Percentiles rank a stretch among this genome's conserved stretches.
Conservation (phyloP, 2,888 invertebrate genomes). For the Azorinus chamasolen region DNA sequence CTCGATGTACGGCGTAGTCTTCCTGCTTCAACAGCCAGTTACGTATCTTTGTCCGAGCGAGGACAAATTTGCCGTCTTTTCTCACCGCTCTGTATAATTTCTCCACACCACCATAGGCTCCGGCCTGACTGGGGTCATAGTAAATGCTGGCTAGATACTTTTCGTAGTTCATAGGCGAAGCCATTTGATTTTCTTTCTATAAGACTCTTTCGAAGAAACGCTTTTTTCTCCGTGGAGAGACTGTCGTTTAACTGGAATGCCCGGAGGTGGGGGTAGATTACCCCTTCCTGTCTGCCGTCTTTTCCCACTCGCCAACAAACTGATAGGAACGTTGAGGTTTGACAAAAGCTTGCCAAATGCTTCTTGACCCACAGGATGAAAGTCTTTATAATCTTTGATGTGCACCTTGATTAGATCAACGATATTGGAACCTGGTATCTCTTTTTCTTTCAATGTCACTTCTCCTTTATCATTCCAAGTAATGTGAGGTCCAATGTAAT, state of each 20-base stretch:
- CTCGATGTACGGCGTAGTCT: conserved; percentile 53
- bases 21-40: conserved; percentile 62
- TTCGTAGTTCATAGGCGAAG: conserved; percentile 34
- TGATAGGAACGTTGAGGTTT: conserved; percentile 11
- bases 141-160: conserved; percentile 49
- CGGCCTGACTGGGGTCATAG: conserved; percentile 54
- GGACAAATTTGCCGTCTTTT: not conserved
- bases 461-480: conserved; percentile 19
- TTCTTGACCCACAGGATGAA: conserved; percentile 7
- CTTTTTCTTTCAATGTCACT: not conserved
- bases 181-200: conserved; percentile 41
- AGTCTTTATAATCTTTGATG: conserved; percentile 25
- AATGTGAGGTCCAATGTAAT: not conserved
- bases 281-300: conserved; percentile 11
- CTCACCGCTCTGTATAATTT: conserved; percentile 53
- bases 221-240: no score
- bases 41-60: conserved; percentile 7
- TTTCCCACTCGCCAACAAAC: not conserved
- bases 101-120: conserved; percentile 46
- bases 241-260: conserved; percentile 14
- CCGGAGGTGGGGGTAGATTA: not conserved
- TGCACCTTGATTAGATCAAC: conserved; percentile 9
- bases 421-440: conserved; percentile 7
- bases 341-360: conserved; percentile 7
- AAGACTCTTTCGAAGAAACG: not conserved